Percentiles rank a stretch among this genome's conserved stretches.
These are phyloP conservation scores for Lutraria lutraria DNA, from an alignment of 2,888 invertebrate species.

Conservation along the genomic window DNA sequence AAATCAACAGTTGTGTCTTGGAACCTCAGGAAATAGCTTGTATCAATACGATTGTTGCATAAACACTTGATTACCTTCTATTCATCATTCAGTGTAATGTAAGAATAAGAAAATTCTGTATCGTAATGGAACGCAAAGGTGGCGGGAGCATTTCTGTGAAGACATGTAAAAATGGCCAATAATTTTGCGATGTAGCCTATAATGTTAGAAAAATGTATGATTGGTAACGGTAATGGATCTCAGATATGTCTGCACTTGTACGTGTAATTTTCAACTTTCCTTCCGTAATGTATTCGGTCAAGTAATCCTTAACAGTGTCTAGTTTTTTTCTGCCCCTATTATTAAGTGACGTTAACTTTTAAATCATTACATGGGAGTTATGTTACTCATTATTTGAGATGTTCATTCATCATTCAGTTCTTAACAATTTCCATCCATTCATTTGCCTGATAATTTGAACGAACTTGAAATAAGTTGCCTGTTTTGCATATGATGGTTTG, in stretches of 20 bases:
- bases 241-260: background rate
- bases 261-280: too few species aligned
- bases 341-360: too few species aligned
- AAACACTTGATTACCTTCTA: background rate
- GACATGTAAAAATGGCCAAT: background rate
- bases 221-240: background rate
- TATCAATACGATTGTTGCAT: background rate
- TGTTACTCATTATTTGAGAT: too few species aligned
- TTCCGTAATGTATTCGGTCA: too few species aligned
- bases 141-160: background rate
- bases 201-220: background rate
- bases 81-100: background rate
- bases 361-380: too few species aligned
- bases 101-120: background rate
- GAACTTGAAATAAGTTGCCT: too few species aligned
- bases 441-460: too few species aligned
- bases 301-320: too few species aligned
- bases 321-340: too few species aligned
- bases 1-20: background rate
- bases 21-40: slow-evolving; percentile 3
- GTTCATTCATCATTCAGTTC: too few species aligned
- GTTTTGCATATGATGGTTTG: too few species aligned
- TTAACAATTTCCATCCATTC: too few species aligned
- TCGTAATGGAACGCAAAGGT: background rate
- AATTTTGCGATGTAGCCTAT: background rate